A percentile compares a stretch with the other conserved stretches of the same genome.
Conservation (phyloP, 2,113 vertebrate species). For the Lampris megalopsis region DNA sequence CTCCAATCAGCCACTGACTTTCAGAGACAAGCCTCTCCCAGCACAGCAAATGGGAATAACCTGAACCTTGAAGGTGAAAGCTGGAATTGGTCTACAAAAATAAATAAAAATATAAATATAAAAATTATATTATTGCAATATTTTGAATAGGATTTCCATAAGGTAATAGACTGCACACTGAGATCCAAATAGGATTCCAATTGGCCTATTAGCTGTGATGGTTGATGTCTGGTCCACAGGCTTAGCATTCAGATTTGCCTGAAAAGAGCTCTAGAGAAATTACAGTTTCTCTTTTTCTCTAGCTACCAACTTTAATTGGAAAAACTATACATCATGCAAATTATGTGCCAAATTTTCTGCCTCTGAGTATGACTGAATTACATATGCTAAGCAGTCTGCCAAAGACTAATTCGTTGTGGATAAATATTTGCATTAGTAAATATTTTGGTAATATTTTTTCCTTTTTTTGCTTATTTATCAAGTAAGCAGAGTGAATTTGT, state of each 20-base stretch:
- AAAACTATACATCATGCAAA: not conserved
- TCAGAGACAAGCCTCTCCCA: slow-evolving; percentile 57
- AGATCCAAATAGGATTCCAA: slow-evolving; percentile 73
- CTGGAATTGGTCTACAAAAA: slow-evolving; percentile 58
- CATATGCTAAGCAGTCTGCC: not conserved
- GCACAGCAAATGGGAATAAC: slow-evolving; percentile 59
- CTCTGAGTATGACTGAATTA: slow-evolving; percentile 23
- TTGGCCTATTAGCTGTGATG: slow-evolving; percentile 71
- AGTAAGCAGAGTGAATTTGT: slow-evolving; percentile 18
- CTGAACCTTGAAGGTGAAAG: slow-evolving; percentile 49
- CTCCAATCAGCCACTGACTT: slow-evolving; percentile 45
- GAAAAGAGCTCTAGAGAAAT: slow-evolving; percentile 20
- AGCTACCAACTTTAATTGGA: not conserved
- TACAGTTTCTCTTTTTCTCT: slow-evolving; percentile 30
- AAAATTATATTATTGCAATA: slow-evolving; percentile 36
- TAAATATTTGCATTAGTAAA: slow-evolving; percentile 21
- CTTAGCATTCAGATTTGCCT: slow-evolving; percentile 50
- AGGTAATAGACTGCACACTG: slow-evolving; percentile 68
- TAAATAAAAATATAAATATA: not conserved
- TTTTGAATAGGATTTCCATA: slow-evolving; percentile 73
- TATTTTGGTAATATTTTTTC: slow-evolving; percentile 15
- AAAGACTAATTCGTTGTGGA: slow-evolving; percentile 20
- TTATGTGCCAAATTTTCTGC: not conserved
- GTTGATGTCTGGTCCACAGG: slow-evolving; percentile 27
- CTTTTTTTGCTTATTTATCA: slow-evolving; percentile 10